phyloP scores from a whole-genome alignment of 2,113 vertebrate species.

The Lepidiolamprologus cunningtoni region DNA sequence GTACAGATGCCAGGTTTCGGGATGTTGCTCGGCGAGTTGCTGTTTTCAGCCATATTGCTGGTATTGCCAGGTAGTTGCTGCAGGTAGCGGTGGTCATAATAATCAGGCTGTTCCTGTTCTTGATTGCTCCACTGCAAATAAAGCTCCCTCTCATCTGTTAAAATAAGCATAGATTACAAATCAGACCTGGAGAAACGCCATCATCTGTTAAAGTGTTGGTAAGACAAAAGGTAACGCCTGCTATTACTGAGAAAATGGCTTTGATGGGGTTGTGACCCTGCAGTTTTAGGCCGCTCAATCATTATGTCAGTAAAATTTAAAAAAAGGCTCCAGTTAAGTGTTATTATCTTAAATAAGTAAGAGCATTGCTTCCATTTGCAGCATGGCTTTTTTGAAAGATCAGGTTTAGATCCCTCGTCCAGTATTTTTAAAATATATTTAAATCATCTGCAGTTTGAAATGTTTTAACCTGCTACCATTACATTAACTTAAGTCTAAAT shows the following conservation, averaged over 20 bases:
- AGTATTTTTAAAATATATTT: background rate
- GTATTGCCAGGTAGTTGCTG: background rate
- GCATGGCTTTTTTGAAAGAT: background rate
- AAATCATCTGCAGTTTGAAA: rapidly evolving
- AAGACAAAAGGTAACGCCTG: too few species aligned
- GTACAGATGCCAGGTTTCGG: background rate
- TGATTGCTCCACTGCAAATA: background rate
- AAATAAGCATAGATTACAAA: background rate
- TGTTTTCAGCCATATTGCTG: background rate
- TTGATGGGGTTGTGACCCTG: background rate
- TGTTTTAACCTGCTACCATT: background rate
- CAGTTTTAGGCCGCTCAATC: too few species aligned
- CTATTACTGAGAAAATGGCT: too few species aligned
- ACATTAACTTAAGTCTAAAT: background rate
- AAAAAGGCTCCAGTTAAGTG: rapidly evolving
- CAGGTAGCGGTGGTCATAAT: background rate
- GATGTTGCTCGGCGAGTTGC: background rate
- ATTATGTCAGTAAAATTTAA: rapidly evolving
- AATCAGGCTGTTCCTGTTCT: background rate
- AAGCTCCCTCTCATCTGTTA: background rate
- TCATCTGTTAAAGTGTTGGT: too few species aligned
- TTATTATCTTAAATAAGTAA: rapidly evolving
- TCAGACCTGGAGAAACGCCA: background rate
- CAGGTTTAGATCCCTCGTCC: background rate
- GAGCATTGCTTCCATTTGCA: rapidly evolving